These are phyloP conservation scores for Heliothis subflexa DNA, from an alignment of 1,140 invertebrate genomes.

Conservation along the genomic window DNA sequence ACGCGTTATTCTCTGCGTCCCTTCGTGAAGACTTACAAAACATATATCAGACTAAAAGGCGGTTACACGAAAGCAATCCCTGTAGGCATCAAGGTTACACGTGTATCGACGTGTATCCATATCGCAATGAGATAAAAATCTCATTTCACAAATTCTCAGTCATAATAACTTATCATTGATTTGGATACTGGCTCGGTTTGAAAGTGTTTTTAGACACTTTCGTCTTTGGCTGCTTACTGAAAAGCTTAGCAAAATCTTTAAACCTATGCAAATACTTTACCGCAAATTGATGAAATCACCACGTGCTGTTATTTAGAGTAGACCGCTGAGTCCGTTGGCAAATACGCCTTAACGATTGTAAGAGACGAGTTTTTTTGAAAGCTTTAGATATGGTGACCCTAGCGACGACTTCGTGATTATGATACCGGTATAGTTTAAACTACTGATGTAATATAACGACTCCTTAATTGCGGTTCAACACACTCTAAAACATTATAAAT, in stretches of 20 bases:
- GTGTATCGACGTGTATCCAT: slow-evolving; percentile 36
- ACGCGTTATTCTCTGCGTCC: slow-evolving; percentile 77
- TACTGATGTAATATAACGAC: slow-evolving; percentile 56
- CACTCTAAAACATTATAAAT: slow-evolving; percentile 52
- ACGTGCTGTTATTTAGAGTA: not conserved
- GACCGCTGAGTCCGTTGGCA: not conserved
- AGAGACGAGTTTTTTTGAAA: not conserved
- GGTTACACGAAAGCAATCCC: slow-evolving; percentile 54
- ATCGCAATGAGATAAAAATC: slow-evolving; percentile 63
- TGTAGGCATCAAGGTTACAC: slow-evolving; percentile 43
- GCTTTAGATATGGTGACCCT: slow-evolving; percentile 2
- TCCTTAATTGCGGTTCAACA: slow-evolving; percentile 74
- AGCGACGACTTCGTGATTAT: slow-evolving; percentile 16
- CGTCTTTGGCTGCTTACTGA: not conserved
- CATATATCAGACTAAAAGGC: slow-evolving; percentile 64
- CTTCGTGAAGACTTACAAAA: slow-evolving; percentile 72
- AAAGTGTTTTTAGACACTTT: slow-evolving; percentile 25
- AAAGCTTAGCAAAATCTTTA: not conserved
- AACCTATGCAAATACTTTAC: slow-evolving; percentile 6
- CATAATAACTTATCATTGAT: slow-evolving; percentile 70
- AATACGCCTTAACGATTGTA: not conserved
- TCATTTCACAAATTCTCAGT: slow-evolving; percentile 65
- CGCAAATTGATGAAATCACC: not conserved
- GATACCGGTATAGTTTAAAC: slow-evolving; percentile 26
- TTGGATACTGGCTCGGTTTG: slow-evolving; percentile 71